Evolutionary conservation across 2,113 vertebrate genomes (phyloP).

Genomic region (Crotophaga sulcirostris): DNA sequence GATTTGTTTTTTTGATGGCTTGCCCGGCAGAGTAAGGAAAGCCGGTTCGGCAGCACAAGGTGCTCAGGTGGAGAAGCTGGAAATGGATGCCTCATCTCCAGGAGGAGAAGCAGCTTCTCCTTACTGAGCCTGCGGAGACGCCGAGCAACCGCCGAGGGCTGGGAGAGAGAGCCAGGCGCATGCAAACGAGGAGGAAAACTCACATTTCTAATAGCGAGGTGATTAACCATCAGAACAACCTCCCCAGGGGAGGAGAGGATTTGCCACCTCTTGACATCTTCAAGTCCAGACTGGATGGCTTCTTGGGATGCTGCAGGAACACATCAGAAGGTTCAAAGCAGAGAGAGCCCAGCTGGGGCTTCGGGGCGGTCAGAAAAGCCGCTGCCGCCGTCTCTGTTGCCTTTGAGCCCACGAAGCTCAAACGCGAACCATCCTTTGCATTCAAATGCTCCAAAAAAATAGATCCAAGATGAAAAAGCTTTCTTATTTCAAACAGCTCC

Average conservation of each 20-base stretch:
- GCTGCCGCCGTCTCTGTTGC: neutral
- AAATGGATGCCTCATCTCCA: neutral
- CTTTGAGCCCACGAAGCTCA: neutral
- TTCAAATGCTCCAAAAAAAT: neutral
- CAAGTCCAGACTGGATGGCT: slow-evolving; percentile 46
- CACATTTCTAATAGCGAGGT: neutral
- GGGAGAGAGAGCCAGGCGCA: neutral
- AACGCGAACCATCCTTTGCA: neutral
- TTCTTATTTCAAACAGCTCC: neutral
- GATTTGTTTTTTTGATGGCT: neutral
- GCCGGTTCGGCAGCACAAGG: neutral
- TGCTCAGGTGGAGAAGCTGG: neutral
- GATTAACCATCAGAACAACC: neutral
- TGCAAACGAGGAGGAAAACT: slow-evolving; percentile 25
- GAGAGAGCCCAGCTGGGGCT: neutral
- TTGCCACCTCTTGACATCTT: neutral
- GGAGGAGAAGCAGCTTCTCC: neutral
- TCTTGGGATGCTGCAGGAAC: neutral
- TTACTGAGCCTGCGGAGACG: neutral
- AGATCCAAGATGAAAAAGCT: neutral
- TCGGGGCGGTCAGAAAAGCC: neutral
- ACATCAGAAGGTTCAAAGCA: neutral
- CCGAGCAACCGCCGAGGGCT: neutral
- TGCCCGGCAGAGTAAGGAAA: neutral
- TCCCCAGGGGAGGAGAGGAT: neutral